Percentiles rank a stretch among this genome's conserved stretches.
Evolutionary conservation across 1,140 invertebrate genomes (phyloP).

Genomic region (Gerris buenoi): DNA sequence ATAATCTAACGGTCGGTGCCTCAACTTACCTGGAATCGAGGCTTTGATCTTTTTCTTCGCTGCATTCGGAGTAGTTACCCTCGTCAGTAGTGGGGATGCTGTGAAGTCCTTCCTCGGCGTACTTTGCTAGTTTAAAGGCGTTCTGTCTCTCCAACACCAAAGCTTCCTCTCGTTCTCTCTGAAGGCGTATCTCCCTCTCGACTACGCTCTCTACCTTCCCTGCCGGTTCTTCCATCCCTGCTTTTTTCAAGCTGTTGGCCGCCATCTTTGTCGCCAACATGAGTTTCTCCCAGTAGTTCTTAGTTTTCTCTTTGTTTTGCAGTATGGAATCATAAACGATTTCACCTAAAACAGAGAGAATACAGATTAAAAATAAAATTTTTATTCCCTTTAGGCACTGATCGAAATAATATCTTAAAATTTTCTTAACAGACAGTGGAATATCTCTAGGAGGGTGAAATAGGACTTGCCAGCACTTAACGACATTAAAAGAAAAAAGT

Average conservation of each 20-base stretch:
- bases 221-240: neutral
- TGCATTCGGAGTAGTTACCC: conserved; percentile 29
- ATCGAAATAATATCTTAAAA: too few relatives aligned
- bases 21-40: conserved; percentile 15
- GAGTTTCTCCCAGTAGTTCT: conserved; percentile 28
- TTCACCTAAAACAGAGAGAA: conserved; percentile 23
- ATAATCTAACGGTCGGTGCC: too few relatives aligned
- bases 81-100: conserved; percentile 27
- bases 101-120: conserved; percentile 19
- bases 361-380: too few relatives aligned
- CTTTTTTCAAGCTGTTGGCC: neutral
- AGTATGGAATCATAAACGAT: conserved; percentile 28
- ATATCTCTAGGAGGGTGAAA: too few relatives aligned
- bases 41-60: conserved; percentile 25
- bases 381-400: too few relatives aligned
- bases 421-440: too few relatives aligned
- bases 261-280: conserved; percentile 24
- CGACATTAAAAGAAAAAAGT: too few relatives aligned
- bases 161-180: conserved; percentile 29
- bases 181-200: conserved; percentile 28
- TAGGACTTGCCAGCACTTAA: too few relatives aligned
- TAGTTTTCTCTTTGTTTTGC: conserved; percentile 28
- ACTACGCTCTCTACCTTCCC: conserved; percentile 28
- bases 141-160: conserved; percentile 22
- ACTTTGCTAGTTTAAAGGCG: conserved; percentile 9